These are phyloP conservation scores for Halichoeres trimaculatus DNA, from an alignment of 2,113 vertebrate genomes.

Conservation along the genomic window DNA sequence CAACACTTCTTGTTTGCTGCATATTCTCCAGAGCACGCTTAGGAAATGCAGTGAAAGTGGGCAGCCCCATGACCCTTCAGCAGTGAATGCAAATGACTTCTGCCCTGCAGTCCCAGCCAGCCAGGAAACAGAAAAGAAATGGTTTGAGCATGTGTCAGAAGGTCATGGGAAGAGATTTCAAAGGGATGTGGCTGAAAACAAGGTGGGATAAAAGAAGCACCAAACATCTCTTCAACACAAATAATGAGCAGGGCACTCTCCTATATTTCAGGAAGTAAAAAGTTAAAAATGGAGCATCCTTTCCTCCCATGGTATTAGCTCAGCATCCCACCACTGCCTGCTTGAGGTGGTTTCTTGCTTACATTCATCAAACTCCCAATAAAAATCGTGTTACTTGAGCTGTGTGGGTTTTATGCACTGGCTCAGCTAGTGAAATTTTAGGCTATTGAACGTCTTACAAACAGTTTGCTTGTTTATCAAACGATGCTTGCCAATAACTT, in stretches of 20 bases:
- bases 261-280: constrained; percentile 35
- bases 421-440: not conserved
- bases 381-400: not conserved
- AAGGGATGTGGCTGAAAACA: constrained; percentile 24
- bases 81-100: constrained; percentile 25
- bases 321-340: constrained; percentile 7
- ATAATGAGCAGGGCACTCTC: constrained; percentile 30
- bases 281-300: constrained; percentile 31
- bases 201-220: constrained; percentile 40
- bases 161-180: constrained; percentile 44
- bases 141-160: constrained; percentile 26
- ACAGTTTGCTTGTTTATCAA: constrained; percentile 34
- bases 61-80: constrained; percentile 17
- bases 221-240: constrained; percentile 35
- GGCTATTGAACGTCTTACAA: constrained; percentile 20
- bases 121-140: constrained; percentile 27
- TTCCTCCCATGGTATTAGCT: constrained; percentile 21
- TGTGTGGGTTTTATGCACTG: not conserved
- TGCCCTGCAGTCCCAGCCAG: not conserved
- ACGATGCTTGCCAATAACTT: constrained; percentile 24
- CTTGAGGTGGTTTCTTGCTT: constrained; percentile 14
- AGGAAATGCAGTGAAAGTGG: constrained; percentile 30
- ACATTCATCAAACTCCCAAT: constrained; percentile 36
- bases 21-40: constrained; percentile 18
- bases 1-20: constrained; percentile 31